Conservation (phyloP, 2,888 invertebrate genomes). For the Orchestes rusci region DNA sequence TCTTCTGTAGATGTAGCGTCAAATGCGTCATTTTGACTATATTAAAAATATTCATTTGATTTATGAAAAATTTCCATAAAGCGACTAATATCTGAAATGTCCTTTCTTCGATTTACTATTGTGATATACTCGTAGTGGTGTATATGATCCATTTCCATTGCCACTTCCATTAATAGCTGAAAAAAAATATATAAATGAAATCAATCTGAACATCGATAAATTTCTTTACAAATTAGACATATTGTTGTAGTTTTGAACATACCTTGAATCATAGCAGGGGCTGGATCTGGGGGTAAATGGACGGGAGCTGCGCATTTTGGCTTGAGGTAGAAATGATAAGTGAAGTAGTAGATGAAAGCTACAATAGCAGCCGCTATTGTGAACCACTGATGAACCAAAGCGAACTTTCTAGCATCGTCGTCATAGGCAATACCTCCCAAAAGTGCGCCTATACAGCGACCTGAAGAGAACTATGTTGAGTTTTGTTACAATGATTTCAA, state of each 20-base stretch:
- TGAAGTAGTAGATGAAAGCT: slow-evolving; percentile 60
- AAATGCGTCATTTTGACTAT: too few relatives aligned
- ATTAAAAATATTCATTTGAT: too few relatives aligned
- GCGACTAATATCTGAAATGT: slow-evolving; percentile 75
- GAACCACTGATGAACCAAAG: slow-evolving; percentile 55
- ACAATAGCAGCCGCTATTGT: slow-evolving; percentile 58
- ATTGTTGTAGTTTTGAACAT: too few relatives aligned
- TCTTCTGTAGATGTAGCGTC: too few relatives aligned
- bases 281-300: slow-evolving; percentile 57
- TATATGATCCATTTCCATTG: slow-evolving; percentile 60
- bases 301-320: slow-evolving; percentile 61
- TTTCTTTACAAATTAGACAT: not conserved
- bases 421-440: slow-evolving; percentile 50
- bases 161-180: slow-evolving; percentile 47
- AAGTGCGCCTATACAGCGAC: slow-evolving; percentile 66
- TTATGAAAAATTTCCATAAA: too few relatives aligned
- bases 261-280: slow-evolving; percentile 60
- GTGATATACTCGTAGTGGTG: slow-evolving; percentile 73
- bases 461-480: slow-evolving; percentile 44
- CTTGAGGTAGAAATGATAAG: slow-evolving; percentile 68
- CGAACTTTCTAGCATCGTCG: slow-evolving; percentile 41
- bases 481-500: not conserved
- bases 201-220: not conserved
- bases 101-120: slow-evolving; percentile 74
- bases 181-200: slow-evolving; percentile 30